Evolutionary conservation across 2,113 vertebrate species (phyloP), one percentile per base, ranked within the genome.

Genomic region (Chitala chitala): DNA sequence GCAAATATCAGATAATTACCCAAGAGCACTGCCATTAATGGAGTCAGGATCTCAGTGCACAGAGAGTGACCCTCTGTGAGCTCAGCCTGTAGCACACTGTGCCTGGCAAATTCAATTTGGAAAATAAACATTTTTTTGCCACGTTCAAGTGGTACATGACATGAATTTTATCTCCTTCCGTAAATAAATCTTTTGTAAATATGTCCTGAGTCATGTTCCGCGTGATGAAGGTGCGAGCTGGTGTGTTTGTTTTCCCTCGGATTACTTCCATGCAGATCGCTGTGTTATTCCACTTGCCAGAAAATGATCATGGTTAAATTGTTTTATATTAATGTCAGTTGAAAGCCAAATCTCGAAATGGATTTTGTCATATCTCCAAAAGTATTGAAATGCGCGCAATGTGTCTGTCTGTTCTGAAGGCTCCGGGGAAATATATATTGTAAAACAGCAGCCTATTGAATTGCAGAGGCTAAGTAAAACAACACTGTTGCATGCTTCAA

Each of bases 51-150:
- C 10, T 33, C 15, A 12, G 3, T 22, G 54, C 20, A 42, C 8
- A 61, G 54, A 12, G 8, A n/a, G 63, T 66, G 10, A 68, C 33
- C 33, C 22, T 42, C n/a, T 17, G 20, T n/a, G 3, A n/a, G 22
- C 53, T n/a, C 36, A 3, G 12, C 50, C 9, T 1, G 8, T 0
- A 17, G 17, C n/a, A 29, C 1, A 9, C 36, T n/a, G 7, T 10
- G 3, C 56, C 17, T 44, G 10, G 40, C 15, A 24, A 73, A 50
- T 73, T 50, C 31, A 8, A 50, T 63, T 73, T 73, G 7, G 29
- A 73, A 42, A 73, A 48, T 50, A 73, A 31, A 50, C 55, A 8
- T 61, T 22, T 61, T 42, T 59, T 46, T 55, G n/a, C 20, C 26
- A 55, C n/a, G 1, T 53, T 36, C 36, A 9, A 36, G 26, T 38